Base-by-base conservation (phyloP, 2,888 invertebrate genomes). In the Acronicta aceris region DNA sequence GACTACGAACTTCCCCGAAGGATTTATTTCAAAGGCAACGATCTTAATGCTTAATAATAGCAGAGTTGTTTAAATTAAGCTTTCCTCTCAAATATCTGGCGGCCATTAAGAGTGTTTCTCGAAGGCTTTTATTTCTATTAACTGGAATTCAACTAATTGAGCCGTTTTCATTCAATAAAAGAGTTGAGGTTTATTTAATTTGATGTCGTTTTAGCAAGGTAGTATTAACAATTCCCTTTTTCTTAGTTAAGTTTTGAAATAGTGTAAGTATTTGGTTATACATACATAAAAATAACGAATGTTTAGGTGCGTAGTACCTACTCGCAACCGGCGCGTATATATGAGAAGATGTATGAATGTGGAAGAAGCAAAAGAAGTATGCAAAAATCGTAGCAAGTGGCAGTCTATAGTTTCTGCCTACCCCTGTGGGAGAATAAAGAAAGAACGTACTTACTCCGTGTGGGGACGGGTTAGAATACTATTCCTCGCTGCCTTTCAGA, bases 21-120 rank as follows among this genome's bases (percentile, higher is more conserved):
- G 53, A 53, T 69, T 43, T n/a, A 45, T 55, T 54, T 36, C 69
- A 73, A 69, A 69, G 46, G 54, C 47, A 70, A 74, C 57, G 57
- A 71, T 48, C 53, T 45, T 21, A 40, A 49, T 38, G 43, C 49
- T 53, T 53, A 38, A 45, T 63, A 53, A 27, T 33, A 40, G 38
- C 40, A 30, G 25, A 47, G 21, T 61, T 54, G 56, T 62, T 70
- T 54, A 58, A 40, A 70, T 45, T 47, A 53, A 57, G 53, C 41
- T 38, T 43, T 48, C 42, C 17, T 33, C 38, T 42, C 42, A 45
- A 72, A 67, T 70, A 74, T 47, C 55, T 40, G 12, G n/a, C 10
- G 12, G 40, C 40, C 57, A 71, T 76, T 71, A 71, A n/a, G 15
- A 36, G 25, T 72, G 59, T 72, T 71, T 72, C 59, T 17, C 46